Evolutionary conservation across 1,140 invertebrate genomes (phyloP), one percentile per base, ranked within the genome.

Genomic region (Ectropis grisescens): DNA sequence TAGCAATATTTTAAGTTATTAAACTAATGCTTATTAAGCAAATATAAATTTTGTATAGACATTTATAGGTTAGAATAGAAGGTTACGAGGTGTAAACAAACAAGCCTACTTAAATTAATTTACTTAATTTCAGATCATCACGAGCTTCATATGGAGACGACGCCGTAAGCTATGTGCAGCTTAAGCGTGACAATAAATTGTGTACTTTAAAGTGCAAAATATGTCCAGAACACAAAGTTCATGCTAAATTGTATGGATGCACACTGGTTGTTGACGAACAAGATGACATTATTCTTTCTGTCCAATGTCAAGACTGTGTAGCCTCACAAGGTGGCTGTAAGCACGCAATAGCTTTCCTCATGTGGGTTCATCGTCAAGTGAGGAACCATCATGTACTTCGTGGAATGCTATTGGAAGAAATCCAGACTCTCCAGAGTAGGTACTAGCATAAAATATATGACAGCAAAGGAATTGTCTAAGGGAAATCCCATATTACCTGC

Each of bases 341-440:
- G 8, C 33, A 28, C 44, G 51, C 52, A 5, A 37, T 75, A 7
- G 69, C 69, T 1, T 71, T 78, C 26, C 43, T 29, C 0, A 69
- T 71, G 64, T 76, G 68, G 71, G 30, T 74, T 7, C 68, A 82
- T 56, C 43, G 68, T 1, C 67, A 8, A 79, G 58, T 41, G 69
- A 74, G 41, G 66, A 76, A 23, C 70, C 67, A 6, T 57, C 74
- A 3, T 59, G 53, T 8, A 81, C 68, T 5, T 26, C 41, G 44
- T 58, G 0, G 37, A 69, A 13, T 80, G 72, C 14, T 82, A 80
- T 19, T 76, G 53, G 53, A 37, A 16, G 11, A 60, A 60, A 42
- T 47, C 53, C 0, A 51, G 37, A 10, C 23, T 53, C 6, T 47
- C 54, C 2, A 41, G 36, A 33, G 49, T 58, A 33, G 46, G 47